Percentiles rank a stretch among this genome's conserved stretches.
phyloP scores from a whole-genome alignment of 2,113 vertebrate genomes.

The Micromys minutus region DNA sequence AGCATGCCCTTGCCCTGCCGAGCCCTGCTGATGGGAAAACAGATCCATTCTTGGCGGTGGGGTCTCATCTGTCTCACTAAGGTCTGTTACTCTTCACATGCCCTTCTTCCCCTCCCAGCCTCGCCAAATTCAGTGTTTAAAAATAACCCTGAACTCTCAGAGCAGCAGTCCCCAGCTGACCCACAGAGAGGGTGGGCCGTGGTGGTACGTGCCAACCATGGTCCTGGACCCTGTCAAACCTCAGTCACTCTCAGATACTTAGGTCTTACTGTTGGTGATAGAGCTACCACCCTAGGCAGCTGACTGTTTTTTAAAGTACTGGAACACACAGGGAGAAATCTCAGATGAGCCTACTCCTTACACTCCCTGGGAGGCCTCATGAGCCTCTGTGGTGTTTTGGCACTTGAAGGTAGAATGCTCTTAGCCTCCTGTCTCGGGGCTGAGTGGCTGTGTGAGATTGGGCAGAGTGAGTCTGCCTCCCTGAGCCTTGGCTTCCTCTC shows the following conservation, averaged over 20 bases:
- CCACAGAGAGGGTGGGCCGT: neutral
- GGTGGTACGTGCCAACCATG: neutral
- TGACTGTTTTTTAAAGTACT: neutral
- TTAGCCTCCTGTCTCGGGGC: neutral
- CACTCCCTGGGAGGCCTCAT: neutral
- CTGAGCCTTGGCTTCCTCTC: neutral
- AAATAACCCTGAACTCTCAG: constrained; percentile 57
- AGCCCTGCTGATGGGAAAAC: accelerated
- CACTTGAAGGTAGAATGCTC: accelerated
- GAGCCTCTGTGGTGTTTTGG: accelerated
- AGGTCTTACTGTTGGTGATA: accelerated
- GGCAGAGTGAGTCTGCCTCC: neutral
- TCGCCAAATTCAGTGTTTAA: constrained; percentile 60
- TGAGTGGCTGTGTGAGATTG: neutral
- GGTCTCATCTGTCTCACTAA: neutral
- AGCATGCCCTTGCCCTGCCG: neutral
- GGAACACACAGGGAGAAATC: neutral
- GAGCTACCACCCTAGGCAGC: neutral
- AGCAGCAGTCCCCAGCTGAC: constrained; percentile 52
- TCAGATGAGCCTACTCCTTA: neutral
- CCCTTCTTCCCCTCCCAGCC: constrained; percentile 14
- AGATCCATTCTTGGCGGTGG: neutral
- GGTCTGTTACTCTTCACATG: constrained; percentile 18
- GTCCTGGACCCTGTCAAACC: neutral
- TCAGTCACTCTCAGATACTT: neutral